Evolutionary conservation across 2,797 vertebrate genomes (phyloP), one percentile per base, ranked within the genome.

Genomic region (Leptoclinus maculatus): DNA sequence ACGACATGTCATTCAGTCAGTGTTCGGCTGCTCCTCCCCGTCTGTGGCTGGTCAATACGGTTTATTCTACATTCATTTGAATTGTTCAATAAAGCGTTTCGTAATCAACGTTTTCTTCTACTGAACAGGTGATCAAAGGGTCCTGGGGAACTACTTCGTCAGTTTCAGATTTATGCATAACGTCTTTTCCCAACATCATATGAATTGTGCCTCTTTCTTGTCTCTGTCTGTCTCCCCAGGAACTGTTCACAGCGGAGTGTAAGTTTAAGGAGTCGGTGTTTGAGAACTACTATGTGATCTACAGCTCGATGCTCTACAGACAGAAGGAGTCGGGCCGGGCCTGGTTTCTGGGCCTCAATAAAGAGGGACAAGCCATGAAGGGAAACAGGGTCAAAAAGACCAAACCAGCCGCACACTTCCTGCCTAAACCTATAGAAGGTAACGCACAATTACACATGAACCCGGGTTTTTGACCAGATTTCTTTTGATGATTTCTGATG

Each of bases 401-500:
- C 87, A 99, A 99, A 95, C 96, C 97, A 95, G 97, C 97, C 92
- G 97, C 97, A 94, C 97, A 99, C 95, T 99, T 99, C 95, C 95
- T 99, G 95, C 97, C 97, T 93, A 99, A 99, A 95, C 97, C 97
- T 94, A 97, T 99, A 95, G 97, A 99, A 98, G 97, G 97, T 98
- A 84, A 87, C 14, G 23, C 3, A 9, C n/a, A 21, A 4, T 5
- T 17, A 19, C 10, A 49, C 32, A 54, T 2, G 2, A 32, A 43
- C 1, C 3, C 10, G 1, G 5, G 14, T 32, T 72, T 5, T 2
- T 27, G 25, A 8, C 0, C 0, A 43, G n/a, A 53, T 60, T 23
- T 34, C 1, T n/a, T 39, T 47, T 21, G 23, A 32, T 32, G 29
- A 32, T 41, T 56, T 32, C 43, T 11, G 9, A 32, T 32, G 29